Evolutionary conservation across 2,113 vertebrate genomes (phyloP).

Genomic region (Serilophus lunatus): DNA sequence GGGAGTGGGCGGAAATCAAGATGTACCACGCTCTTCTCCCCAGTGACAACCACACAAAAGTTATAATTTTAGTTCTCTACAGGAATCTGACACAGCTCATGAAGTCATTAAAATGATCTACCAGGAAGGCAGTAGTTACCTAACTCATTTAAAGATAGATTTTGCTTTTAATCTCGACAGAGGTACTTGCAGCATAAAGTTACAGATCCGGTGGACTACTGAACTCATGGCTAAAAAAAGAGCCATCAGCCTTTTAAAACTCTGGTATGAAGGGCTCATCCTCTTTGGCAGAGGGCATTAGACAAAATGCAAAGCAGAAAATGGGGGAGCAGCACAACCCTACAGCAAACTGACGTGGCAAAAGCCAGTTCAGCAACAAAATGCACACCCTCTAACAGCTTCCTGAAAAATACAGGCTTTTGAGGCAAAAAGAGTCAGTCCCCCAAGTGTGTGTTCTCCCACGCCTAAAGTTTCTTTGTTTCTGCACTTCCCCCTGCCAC

Average conservation of each 20-base stretch:
- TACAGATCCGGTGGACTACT: not conserved
- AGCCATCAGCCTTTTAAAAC: not conserved
- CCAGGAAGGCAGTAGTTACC: not conserved
- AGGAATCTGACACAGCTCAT: constrained; percentile 18
- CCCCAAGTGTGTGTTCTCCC: not conserved
- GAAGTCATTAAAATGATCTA: not conserved
- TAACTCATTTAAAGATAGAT: not conserved
- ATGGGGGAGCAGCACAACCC: not conserved
- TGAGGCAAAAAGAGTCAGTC: not conserved
- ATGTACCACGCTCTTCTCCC: constrained; percentile 12
- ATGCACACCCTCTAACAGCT: not conserved
- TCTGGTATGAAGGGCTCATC: not conserved
- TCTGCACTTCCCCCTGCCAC: not conserved
- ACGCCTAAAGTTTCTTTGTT: not conserved
- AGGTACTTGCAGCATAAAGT: not conserved
- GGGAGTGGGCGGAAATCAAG: not conserved
- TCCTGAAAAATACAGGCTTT: not conserved
- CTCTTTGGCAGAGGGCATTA: not conserved
- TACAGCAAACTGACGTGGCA: not conserved
- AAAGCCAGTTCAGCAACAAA: not conserved
- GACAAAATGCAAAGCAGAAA: not conserved
- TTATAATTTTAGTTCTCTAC: constrained; percentile 38
- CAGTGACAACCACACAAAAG: constrained; percentile 47
- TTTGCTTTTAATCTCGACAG: not conserved
- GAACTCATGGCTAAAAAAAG: not conserved